A percentile compares a stretch with the other conserved stretches of the same genome.
Evolutionary conservation across 2,797 vertebrate species (phyloP).

Genomic region (Threskiornis aethiopicus): DNA sequence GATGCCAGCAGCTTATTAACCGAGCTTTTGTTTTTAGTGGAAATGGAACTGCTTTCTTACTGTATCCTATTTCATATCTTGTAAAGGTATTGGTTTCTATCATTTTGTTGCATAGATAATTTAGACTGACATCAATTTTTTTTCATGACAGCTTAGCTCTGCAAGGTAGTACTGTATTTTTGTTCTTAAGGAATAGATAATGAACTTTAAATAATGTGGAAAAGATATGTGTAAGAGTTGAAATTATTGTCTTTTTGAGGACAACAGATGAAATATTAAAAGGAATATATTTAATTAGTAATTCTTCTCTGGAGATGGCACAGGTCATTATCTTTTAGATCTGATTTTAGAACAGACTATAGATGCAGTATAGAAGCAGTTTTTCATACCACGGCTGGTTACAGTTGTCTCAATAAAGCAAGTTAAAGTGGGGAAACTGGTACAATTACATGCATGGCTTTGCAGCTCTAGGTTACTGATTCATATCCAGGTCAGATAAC

Average conservation of each 20-base stretch:
- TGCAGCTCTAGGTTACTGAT: constrained; percentile 22
- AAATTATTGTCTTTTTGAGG: background rate
- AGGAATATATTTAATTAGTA: background rate
- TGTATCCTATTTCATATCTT: constrained; percentile 58
- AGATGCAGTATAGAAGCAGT: background rate
- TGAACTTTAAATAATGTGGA: background rate
- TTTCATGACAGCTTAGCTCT: background rate
- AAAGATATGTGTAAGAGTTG: background rate
- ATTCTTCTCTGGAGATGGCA: background rate
- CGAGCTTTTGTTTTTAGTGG: constrained; percentile 75
- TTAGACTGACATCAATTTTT: background rate
- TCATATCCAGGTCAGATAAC: constrained; percentile 12
- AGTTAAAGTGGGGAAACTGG: constrained; percentile 38
- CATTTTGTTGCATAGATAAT: constrained; percentile 14
- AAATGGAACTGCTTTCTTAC: constrained; percentile 65
- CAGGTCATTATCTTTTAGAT: background rate
- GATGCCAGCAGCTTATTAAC: constrained; percentile 41
- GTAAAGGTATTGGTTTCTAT: constrained; percentile 6
- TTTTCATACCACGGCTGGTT: constrained; percentile 4
- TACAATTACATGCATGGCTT: background rate
- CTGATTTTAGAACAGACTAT: background rate
- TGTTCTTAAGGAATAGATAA: background rate
- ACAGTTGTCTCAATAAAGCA: constrained; percentile 31
- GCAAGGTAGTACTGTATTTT: constrained; percentile 17
- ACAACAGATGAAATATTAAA: background rate